Conservation (phyloP, 2,888 invertebrate genomes). For the Chymomyza amoena region DNA sequence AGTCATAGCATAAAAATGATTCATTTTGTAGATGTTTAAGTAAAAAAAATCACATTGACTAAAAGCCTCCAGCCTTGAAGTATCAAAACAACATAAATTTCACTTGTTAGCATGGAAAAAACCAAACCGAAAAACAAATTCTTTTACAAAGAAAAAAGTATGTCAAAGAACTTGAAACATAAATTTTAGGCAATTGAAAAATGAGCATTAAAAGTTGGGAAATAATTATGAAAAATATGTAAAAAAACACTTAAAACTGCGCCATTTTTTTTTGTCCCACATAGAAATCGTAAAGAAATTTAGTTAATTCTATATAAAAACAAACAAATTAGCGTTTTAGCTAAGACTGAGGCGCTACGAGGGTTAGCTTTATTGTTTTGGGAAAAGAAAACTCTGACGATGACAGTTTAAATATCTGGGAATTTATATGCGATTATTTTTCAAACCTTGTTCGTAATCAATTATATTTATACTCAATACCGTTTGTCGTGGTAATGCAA, state of each 20-base stretch:
- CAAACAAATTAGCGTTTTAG: neutral
- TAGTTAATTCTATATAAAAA: neutral
- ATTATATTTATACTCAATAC: too few species aligned
- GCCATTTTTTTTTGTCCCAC: neutral
- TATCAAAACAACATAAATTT: neutral
- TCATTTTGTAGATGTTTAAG: neutral
- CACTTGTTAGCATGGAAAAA: neutral
- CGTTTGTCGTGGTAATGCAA: too few species aligned
- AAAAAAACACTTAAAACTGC: neutral
- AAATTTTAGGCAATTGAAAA: neutral
- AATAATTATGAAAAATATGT: neutral
- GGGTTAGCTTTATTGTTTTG: too few species aligned
- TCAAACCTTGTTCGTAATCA: too few species aligned
- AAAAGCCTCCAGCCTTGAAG: neutral
- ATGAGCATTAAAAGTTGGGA: neutral
- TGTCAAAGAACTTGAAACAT: neutral
- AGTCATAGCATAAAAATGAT: neutral
- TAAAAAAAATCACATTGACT: neutral
- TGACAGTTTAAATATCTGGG: too few species aligned
- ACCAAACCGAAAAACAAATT: neutral
- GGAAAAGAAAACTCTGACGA: too few species aligned
- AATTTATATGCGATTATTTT: too few species aligned
- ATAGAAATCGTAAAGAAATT: neutral
- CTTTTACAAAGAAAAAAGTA: neutral
- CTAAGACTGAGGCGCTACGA: too few species aligned